Evolutionary conservation across 92 coral and sea anemone genomes (phyloP), one percentile per base, ranked within the genome.

Genomic region (Actinernus sp.): DNA sequence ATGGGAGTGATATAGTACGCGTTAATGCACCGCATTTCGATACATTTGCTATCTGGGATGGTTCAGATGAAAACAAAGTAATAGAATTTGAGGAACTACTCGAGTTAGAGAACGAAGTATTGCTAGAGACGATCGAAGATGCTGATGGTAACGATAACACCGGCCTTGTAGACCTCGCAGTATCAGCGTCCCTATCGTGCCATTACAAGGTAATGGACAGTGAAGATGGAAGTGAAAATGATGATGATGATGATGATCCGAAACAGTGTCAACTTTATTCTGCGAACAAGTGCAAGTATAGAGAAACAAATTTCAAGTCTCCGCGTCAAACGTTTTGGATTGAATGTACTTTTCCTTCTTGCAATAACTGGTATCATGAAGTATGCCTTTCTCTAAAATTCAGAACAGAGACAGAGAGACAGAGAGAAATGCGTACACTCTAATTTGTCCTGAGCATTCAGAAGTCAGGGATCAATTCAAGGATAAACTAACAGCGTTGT

Each of bases 81-180:
- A 65, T 77, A 11, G 11, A 75, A 8, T 58, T 65, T n/a, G 74
- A 56, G 16, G 83, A 76, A 4, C 74, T 77, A 1, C 45, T 77
- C 11, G 67, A 65, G 2, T 63, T 77, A 46, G 75, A 65, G 28
- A 76, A 65, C n/a, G 62, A 41, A 16, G 40, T 77, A 8, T 62
- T 77, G n/a, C 20, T 65, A 20, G 32, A 50, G 26, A 52, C 74
- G 2, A 45, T 75, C 8, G 49, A 76, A 17, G 40, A 65, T 18
- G 45, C 25, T 4, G 17, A 18, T 22, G 45, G n/a, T n/a, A 29
- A 19, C 0, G 12, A 50, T n/a, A 26, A 39, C 63, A 29, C 44
- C 12, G 54, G 41, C 26, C 49, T 77, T 1, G 46, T 50, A 23
- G 69, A 55, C 9, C 21, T 56, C 24, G 76, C 68, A 19, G 62